Base-by-base conservation (phyloP, 2,888 invertebrate species). In the Antheraea assamensis region DNA sequence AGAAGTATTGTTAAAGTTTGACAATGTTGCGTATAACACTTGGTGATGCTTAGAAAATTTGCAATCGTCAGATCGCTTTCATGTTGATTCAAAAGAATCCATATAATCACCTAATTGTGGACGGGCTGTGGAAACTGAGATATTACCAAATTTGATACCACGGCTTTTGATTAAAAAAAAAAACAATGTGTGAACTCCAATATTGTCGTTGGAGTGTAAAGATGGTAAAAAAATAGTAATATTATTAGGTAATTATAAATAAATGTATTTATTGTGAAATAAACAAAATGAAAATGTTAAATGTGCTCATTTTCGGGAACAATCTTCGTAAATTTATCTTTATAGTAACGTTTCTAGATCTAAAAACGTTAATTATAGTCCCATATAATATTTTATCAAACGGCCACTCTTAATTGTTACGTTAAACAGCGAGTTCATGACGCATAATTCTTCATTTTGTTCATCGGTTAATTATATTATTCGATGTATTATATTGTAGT, bases 271-370 rank as follows among this genome's bases (percentile, higher is more conserved):
- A 70, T 73, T 75, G 74, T 75, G 74, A 74, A 75, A 76, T 75
- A 75, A 72, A 74, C 72, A 66, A 71, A 66, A 70, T 30, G 35
- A 49, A 52, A 13, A 52, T 84, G 88, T 90, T 35, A 52, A 13
- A 52, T 84, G 88, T 90, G 91, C 90, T 92, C 90, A 90, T 81
- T 83, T 83, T 78, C 76, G 92, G 92, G 92, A 92, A 87, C 92
- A 92, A 89, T 80, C 58, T 24, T 24, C 77, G 76, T 75, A 64
- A 64, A 78, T 75, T 75, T 78, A 78, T 78, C 76, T 74, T 77
- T 78, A 75, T 72, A 73, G 47, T 61, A 68, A 76, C 49, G 61
- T 74, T 74, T 77, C 76, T 78, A 78, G 78, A 82, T 75, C 75
- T 75, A 72, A 72, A 61, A 66, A 31, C 66, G 66, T 66, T 30